These are phyloP conservation scores for Epinephelus fuscoguttatus DNA, from an alignment of 2,113 vertebrate genomes.

Conservation along the genomic window DNA sequence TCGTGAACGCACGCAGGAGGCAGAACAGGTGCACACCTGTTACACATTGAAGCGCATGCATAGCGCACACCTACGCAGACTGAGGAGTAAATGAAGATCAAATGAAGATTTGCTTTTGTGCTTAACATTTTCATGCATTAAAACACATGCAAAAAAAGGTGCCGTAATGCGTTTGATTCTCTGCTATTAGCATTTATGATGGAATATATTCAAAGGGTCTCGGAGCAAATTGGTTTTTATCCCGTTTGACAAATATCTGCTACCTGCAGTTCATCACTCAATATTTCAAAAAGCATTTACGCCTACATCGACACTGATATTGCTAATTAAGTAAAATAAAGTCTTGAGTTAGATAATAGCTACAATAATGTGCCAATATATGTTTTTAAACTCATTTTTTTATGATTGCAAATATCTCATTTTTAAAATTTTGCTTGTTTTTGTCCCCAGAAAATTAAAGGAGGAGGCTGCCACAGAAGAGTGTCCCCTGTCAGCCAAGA, in stretches of 20 bases:
- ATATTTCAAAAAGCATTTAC: constrained; percentile 34
- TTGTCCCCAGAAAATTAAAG: constrained; percentile 74
- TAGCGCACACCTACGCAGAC: constrained; percentile 27
- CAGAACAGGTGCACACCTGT: constrained; percentile 81
- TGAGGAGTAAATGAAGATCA: constrained; percentile 47
- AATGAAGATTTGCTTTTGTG: constrained; percentile 41
- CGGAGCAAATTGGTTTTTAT: constrained; percentile 50
- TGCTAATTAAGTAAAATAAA: constrained; percentile 27
- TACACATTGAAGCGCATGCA: constrained; percentile 42
- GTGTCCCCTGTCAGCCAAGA: constrained; percentile 67
- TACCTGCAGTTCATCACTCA: constrained; percentile 47
- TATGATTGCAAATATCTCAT: constrained; percentile 10
- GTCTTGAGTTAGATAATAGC: constrained; percentile 33
- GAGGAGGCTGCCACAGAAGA: constrained; percentile 74
- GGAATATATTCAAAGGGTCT: constrained; percentile 45
- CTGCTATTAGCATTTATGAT: constrained; percentile 33
- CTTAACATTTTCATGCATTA: constrained; percentile 28
- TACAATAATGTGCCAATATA: constrained; percentile 1
- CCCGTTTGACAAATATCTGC: constrained; percentile 40
- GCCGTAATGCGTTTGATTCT: constrained; percentile 33
- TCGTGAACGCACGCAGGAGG: constrained; percentile 47
- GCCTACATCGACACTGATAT: constrained; percentile 22
- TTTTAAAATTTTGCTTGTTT: constrained; percentile 22
- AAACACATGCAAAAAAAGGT: background rate
- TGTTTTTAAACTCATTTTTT: constrained; percentile 8